Evolutionary conservation across 2,797 vertebrate species (phyloP), one percentile per base, ranked within the genome.

Genomic region (Pyrocephalus nanus): DNA sequence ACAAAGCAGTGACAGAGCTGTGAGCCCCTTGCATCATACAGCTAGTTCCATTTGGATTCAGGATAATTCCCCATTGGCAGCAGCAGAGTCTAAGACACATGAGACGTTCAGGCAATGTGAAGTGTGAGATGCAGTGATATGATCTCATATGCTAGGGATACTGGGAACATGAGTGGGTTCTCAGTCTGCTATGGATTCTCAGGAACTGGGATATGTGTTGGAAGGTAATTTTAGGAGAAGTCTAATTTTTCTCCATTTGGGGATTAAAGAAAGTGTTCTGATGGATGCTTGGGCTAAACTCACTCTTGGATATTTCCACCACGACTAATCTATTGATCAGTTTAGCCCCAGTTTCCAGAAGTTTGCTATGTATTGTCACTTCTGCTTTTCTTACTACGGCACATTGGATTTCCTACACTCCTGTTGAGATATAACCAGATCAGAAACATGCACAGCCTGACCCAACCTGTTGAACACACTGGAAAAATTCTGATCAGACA

Each of bases 111-210:
- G 71, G 30, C n/a, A 50, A 26, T 25, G 15, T 12, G 55, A 69
- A 30, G 11, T 42, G 51, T 48, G 34, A 87, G 53, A 30, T 36
- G 21, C 0, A 4, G 27, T 29, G 48, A 47, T 32, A 29, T 7
- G 45, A 17, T 42, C 79, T 89, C 30, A 4, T n/a, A 30, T 14
- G 70, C 67, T 70, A 50, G 40, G 25, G 55, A 54, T 23, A 19
- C 4, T 2, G 1, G n/a, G 34, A 34, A 71, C 1, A 1, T 1
- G 0, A 2, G 1, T 45, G 48, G 12, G 4, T 57, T 90, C 66
- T 64, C 51, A 66, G 29, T 11, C 65, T 81, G 6, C 32, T 21
- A 3, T 45, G 15, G 21, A 38, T 55, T 90, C 54, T 75, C 34
- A 60, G 53, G 42, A 90, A 43, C 18, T 2, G 0, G 18, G 38